These are phyloP conservation scores for Tetropium fuscum DNA, from an alignment of 2,888 invertebrate genomes.

Conservation along the genomic window DNA sequence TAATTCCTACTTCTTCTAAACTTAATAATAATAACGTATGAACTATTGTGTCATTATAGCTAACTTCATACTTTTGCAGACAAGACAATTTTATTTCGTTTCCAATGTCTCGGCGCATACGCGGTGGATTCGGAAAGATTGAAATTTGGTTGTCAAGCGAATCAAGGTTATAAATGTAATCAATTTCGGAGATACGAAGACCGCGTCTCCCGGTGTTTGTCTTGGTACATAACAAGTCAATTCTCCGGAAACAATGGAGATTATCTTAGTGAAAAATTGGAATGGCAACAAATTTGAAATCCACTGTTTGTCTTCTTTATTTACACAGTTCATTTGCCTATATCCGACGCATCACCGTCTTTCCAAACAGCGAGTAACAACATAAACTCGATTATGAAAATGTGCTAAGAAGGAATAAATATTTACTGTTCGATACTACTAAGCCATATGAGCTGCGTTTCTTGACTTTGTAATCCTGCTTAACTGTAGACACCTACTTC, in stretches of 20 bases:
- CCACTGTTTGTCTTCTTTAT: constrained; percentile 58
- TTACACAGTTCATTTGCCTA: constrained; percentile 46
- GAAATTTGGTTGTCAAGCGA: constrained; percentile 55
- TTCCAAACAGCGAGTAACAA: constrained; percentile 5
- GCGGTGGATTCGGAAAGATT: constrained; percentile 47
- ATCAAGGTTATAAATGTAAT: constrained; percentile 59
- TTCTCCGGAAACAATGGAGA: constrained; percentile 59
- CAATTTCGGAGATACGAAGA: constrained; percentile 54
- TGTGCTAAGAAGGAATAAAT: constrained; percentile 7
- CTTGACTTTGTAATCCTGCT: too few species aligned
- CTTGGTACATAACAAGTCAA: constrained; percentile 57
- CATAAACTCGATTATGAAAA: constrained; percentile 24
- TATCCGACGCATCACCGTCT: constrained; percentile 21
- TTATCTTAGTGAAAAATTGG: constrained; percentile 59
- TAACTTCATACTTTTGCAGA: too few species aligned
- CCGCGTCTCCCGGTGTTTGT: constrained; percentile 53
- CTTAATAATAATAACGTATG: too few species aligned
- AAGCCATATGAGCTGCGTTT: too few species aligned
- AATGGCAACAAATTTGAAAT: constrained; percentile 59
- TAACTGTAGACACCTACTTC: too few species aligned
- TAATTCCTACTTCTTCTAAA: too few species aligned
- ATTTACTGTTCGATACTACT: too few species aligned
- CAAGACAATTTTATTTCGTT: too few species aligned
- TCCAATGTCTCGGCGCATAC: constrained; percentile 25
- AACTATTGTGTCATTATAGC: too few species aligned